Conservation (phyloP, 1,140 invertebrate genomes). For the Vanessa tameamea region DNA sequence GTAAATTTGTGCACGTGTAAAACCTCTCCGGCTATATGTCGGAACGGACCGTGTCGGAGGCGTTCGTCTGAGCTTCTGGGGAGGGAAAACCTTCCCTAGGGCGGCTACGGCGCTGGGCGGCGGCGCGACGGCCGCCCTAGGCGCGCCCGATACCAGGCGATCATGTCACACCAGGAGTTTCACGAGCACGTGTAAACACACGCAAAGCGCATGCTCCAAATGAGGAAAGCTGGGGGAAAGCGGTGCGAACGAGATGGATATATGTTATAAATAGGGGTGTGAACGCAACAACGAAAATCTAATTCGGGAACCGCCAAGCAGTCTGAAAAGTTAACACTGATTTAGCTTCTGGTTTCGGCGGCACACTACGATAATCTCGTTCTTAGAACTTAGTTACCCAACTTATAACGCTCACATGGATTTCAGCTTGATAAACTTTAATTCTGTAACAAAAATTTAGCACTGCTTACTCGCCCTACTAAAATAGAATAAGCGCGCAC, state of each 20-base stretch:
- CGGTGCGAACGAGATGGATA: constrained; percentile 48
- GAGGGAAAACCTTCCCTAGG: constrained; percentile 60
- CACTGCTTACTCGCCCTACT: background rate
- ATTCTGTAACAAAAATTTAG: constrained; percentile 4
- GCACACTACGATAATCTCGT: constrained; percentile 15
- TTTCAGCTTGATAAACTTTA: background rate
- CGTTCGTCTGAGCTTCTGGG: constrained; percentile 70
- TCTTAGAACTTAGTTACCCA: constrained; percentile 27
- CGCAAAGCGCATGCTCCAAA: constrained; percentile 66
- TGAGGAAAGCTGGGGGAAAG: constrained; percentile 64
- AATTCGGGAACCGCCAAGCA: constrained; percentile 75
- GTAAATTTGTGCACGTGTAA: constrained; percentile 55
- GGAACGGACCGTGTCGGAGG: constrained; percentile 65
- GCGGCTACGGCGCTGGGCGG: constrained; percentile 65
- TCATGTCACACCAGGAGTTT: constrained; percentile 55
- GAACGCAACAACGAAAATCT: constrained; percentile 53
- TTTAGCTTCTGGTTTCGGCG: constrained; percentile 36
- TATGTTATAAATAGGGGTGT: constrained; percentile 67
- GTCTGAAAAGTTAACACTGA: constrained; percentile 65
- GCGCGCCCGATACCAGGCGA: constrained; percentile 73
- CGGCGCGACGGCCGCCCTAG: constrained; percentile 76
- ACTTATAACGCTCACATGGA: constrained; percentile 15
- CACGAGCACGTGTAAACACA: constrained; percentile 62
- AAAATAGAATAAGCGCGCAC: no score
- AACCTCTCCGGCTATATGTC: constrained; percentile 46